Conservation (phyloP, 2,888 invertebrate genomes). For the Lepidochitona cinerea region DNA sequence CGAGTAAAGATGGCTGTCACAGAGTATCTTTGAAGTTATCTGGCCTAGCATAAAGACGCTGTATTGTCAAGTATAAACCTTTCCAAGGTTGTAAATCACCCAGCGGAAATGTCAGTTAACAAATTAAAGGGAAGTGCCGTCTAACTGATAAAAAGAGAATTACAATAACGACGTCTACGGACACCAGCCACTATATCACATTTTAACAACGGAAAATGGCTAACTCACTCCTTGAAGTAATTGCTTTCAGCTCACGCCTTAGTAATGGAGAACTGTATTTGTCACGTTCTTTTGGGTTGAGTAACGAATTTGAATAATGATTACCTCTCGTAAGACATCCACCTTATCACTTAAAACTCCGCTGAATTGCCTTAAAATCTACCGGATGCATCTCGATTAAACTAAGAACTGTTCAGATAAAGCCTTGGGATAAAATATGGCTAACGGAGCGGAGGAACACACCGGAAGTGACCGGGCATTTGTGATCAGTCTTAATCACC, state of each 20-base stretch:
- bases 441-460: neutral
- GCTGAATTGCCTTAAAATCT: too few species aligned
- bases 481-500: neutral
- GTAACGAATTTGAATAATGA: neutral
- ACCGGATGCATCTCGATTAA: neutral
- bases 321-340: neutral
- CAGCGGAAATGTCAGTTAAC: neutral
- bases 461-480: neutral
- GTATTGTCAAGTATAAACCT: too few species aligned
- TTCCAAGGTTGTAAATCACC: neutral
- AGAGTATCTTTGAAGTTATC: too few species aligned
- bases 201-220: conserved; percentile 1
- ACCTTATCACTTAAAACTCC: neutral
- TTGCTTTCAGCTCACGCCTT: neutral
- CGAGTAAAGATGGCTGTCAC: too few species aligned
- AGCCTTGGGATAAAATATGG: neutral
- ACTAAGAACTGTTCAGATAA: neutral
- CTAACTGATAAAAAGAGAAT: neutral
- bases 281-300: neutral
- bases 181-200: neutral
- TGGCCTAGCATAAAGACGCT: too few species aligned
- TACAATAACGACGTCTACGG: neutral
- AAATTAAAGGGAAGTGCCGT: neutral
- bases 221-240: neutral
- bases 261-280: neutral